Percentiles rank a stretch among this genome's conserved stretches.
These are phyloP conservation scores for Macrostomum cliftonense DNA, from an alignment of 2,888 invertebrate genomes.

Conservation along the genomic window DNA sequence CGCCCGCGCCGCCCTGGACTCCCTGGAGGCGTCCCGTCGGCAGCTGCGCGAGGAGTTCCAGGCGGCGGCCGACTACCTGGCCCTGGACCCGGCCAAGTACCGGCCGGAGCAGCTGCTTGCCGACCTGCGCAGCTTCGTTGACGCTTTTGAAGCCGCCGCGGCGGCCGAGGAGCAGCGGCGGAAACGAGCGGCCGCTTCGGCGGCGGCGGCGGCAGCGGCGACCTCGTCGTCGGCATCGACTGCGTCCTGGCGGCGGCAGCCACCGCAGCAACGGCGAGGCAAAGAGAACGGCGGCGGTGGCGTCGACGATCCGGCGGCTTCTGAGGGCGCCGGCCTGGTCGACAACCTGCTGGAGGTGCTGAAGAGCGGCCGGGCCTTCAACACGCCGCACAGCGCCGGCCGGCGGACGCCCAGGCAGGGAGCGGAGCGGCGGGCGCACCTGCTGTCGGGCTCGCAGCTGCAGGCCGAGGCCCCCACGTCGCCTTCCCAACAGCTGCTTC, in stretches of 20 bases:
- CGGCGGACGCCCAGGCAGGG: slow-evolving; percentile 44
- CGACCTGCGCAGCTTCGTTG: slow-evolving; percentile 82
- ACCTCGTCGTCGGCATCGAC: too few species aligned
- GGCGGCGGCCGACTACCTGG: slow-evolving; percentile 67
- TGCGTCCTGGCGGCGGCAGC: slow-evolving; percentile 18
- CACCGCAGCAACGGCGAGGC: neutral
- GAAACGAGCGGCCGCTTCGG: slow-evolving; percentile 44
- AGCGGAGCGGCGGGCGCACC: slow-evolving; percentile 62
- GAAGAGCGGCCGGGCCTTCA: slow-evolving; percentile 78
- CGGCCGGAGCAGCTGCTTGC: slow-evolving; percentile 82
- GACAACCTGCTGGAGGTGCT: slow-evolving; percentile 81
- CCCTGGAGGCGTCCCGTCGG: slow-evolving; percentile 74
- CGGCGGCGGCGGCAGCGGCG: too few species aligned
- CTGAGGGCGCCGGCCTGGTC: slow-evolving; percentile 94
- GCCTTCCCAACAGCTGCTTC: too few species aligned
- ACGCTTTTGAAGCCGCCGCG: slow-evolving; percentile 47
- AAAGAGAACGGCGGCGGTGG: neutral
- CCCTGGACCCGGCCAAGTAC: slow-evolving; percentile 79
- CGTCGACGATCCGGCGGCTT: slow-evolving; percentile 31
- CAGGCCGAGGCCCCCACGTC: too few species aligned
- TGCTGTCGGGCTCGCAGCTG: slow-evolving; percentile 47
- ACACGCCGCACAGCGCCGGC: slow-evolving; percentile 6
- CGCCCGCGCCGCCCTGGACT: slow-evolving; percentile 65
- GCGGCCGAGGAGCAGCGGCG: slow-evolving; percentile 61
- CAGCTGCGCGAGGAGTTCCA: slow-evolving; percentile 71